Evolutionary conservation across 2,797 vertebrate genomes (phyloP), one percentile per base, ranked within the genome.

Genomic region (Scolopax rusticola): DNA sequence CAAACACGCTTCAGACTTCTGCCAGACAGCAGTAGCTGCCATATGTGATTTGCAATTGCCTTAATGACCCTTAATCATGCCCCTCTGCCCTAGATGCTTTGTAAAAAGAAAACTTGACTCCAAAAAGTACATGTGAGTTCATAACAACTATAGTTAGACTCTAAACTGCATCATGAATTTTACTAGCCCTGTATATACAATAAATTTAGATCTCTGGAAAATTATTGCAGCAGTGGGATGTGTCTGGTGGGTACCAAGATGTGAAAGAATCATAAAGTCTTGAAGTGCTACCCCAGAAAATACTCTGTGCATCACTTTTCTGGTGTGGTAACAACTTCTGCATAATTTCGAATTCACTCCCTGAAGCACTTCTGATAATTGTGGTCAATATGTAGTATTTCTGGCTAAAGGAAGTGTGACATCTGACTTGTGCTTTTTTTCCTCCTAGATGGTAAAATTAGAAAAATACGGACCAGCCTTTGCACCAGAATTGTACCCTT

Each of bases 381-480:
- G 51, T 80, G 12, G 36, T 74, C 56, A 9, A 30, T 11, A 16
- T 15, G 27, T 51, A 41, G 10, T 64, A 4, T 67, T 84, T 89
- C 60, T 80, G 56, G 7, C 57, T 59, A 28, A 43, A 75, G 64
- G 56, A 91, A 86, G 30, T 27, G 33, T 50, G 69, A 23, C 12
- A 25, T 50, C 74, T 96, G 51, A 89, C 45, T 48, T 70, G 18
- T 65, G 30, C 12, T 24, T 36, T n/a, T 56, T 79, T 2, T 1
- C 4, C 43, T 33, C 8, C 64, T 87, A 99, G 99, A 98, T 99
- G 89, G 93, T 99, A 50, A 98, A 98, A 85, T 95, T 98, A 87
- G 99, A 99, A 93, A 98, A 98, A 27, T 98, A 99, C 45, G 97
- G 98, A 30, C 97, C 96, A 20, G 98, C 1, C 97, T 98, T 2